Base-by-base conservation (phyloP, 2,888 invertebrate genomes). In the Cylloceria caligata region DNA sequence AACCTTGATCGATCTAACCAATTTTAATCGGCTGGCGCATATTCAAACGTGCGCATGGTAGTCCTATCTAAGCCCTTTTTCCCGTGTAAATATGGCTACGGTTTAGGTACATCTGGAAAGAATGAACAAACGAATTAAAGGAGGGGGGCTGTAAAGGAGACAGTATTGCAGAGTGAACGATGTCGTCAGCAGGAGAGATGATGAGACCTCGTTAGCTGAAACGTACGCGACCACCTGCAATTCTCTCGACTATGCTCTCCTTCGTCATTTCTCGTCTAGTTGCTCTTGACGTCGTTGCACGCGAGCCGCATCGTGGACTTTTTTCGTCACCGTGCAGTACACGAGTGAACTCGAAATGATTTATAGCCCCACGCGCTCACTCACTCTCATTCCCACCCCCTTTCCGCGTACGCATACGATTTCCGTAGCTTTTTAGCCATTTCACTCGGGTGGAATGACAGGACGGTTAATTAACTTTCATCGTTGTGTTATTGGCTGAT, bases 391-490 rank as follows among this genome's bases (percentile, higher is more conserved):
- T n/a, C n/a, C 64, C 4, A 21, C 19, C 65, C 19, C 57, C 13
- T 47, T 68, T 34, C 47, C 60, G 5, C 77, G 45, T 76, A 71
- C 60, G 71, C 68, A 64, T 89, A 91, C 89, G 84, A 88, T 83
- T 84, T 80, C 74, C 77, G 71, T 81, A 84, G 83, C 83, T 90
- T 90, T 90, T 90, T 88, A 89, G 85, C 85, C 85, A 86, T 89
- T 88, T 88, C 86, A 84, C 78, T 82, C 80, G 86, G 77, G 27
- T 65, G 74, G 86, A 90, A 92, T 89, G 90, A 92, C 90, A 90
- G 86, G 87, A 86, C 84, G 88, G 88, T 91, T 91, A 91, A 92
- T 92, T 91, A 91, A 91, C 89, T 89, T 81, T 86, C 74, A 87
- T 88, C 87, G 90, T 89, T 91, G 90, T 91, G 73, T 78, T 81